Base-by-base conservation (phyloP, 2,888 invertebrate species). In the Coenonympha arcania region DNA sequence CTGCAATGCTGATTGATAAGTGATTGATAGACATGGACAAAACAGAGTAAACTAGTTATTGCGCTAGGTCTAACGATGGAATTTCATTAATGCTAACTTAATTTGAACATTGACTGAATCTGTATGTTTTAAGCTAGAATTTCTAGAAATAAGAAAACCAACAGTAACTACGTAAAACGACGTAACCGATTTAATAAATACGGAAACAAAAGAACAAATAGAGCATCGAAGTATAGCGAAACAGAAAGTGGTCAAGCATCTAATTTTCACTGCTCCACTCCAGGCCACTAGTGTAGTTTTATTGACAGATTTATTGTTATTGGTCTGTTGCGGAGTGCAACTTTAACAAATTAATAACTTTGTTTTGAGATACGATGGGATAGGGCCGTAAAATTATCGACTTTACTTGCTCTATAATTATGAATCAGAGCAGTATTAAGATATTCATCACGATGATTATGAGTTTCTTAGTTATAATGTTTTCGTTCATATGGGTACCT, bases 221-320 rank as follows among this genome's bases (percentile, higher is more conserved):
- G 37, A 42, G 15, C 24, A 36, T 20, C 36, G 36, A n/a, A 36
- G 20, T 19, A 20, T 15, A 44, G 16, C 11, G 28, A 15, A 36
- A 34, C 34, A 28, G 42, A 50, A 42, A 55, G 49, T 48, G 28
- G 13, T 41, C 11, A 47, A 39, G 42, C 39, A 22, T 51, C 47
- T 55, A 48, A 54, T 55, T 56, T 49, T 42, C 54, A 50, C 55
- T 59, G 55, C 46, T 54, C 52, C 46, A 28, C 48, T 34, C 37
- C 39, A 42, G 45, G 39, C 46, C 19, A 37, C 26, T 30, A 50
- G 54, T 50, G 55, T 51, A 55, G 48, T 51, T 60, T 59, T 54
- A 70, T 68, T 69, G 71, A 70, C 65, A 66, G 66, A 71, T 73
- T 74, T 75, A 73, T 64, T 58, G 63, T 66, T 65, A 71, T 68